Base-by-base conservation (phyloP, 2,797 vertebrate genomes). In the Paedocypris micromegethes region DNA sequence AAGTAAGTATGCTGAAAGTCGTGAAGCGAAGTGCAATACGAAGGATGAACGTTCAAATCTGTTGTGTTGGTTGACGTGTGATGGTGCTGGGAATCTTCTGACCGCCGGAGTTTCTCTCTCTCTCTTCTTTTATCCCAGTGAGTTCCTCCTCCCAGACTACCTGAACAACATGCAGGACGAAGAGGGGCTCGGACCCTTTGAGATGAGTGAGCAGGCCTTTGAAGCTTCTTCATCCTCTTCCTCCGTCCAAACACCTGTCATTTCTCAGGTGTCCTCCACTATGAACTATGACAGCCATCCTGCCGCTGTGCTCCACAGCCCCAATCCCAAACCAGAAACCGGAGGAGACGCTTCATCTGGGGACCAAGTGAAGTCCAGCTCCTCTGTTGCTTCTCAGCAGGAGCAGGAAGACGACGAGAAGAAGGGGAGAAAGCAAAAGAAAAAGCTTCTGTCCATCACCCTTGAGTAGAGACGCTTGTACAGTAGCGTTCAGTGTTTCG, bases 261-360 rank as follows among this genome's bases (percentile, higher is more conserved):
- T 98, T 90, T 98, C 96, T 74, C 95, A 99, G 91, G 96, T 98
- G 81, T 97, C 96, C 45, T 98, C 95, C 48, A 98, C 96, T 81
- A 95, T 97, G 88, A 93, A 95, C 89, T 98, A 94, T 52, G 94
- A 96, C 85, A 90, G 82, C 87, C 91, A 82, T 86, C 88, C 90
- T 78, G 90, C 90, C 86, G 90, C 92, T 87, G 23, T 23, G 23
- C 87, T 91, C 84, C 75, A 92, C 88, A 87, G 90, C 89, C 44
- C 89, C 87, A 88, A 88, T 89, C 77, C 92, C 41, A 65, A 45
- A 58, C 46, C 51, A 86, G 4, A 88, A 87, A 7, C 91, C 86
- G 79, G 88, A 86, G 81, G 87, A 81, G 89, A 92, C 81, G 81
- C 84, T n/a, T 8, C 54, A 50, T 37, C 49, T 49, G 73, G 51